Base-by-base conservation (phyloP, 2,888 invertebrate species). In the Conistra vaccinii region DNA sequence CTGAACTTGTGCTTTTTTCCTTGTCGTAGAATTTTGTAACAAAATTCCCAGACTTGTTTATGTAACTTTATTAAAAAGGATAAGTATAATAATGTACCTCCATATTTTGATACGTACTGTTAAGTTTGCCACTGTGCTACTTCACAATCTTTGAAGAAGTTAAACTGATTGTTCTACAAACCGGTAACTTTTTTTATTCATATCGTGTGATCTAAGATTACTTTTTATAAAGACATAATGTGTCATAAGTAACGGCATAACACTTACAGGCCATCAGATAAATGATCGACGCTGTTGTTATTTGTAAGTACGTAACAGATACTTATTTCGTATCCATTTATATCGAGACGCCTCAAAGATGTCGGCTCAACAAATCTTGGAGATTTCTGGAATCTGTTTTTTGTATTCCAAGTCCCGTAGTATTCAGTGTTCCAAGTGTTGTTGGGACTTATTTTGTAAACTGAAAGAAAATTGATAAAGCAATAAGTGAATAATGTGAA, bases 291-390 rank as follows among this genome's bases (percentile, higher is more conserved):
- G 68, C 97, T 97, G 83, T 97, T 96, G 80, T 97, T 97, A 85
- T 97, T 95, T 5, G 97, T 97, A 1, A 97, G 91, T 12, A 97
- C 97, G 76, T 97, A 96, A 79, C 97, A 97, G 45, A 97, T 95
- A 62, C 95, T 95, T 35, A 97, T 93, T 85, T 92, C 91, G 55
- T 92, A 93, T 62, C 95, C 92, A 51, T 93, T 86, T 48, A 97
- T 92, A 91, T 97, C 91, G 32, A 92, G 89, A 84, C 97, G 92
- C 73, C 97, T 90, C 77, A 93, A 87, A 10, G 95, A 92, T 9
- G 90, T 90, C 0, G 93, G 88, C 51, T 91, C 89, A 9, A 81
- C 72, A 55, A 90, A 83, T 35, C 87, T 73, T 2, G 80, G 76
- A 20, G 83, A 71, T 80, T 89, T 91, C 68, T 90, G 85, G 3